phyloP scores from a whole-genome alignment of 23 tunicate genomes.

The Phallusia fumigata region DNA sequence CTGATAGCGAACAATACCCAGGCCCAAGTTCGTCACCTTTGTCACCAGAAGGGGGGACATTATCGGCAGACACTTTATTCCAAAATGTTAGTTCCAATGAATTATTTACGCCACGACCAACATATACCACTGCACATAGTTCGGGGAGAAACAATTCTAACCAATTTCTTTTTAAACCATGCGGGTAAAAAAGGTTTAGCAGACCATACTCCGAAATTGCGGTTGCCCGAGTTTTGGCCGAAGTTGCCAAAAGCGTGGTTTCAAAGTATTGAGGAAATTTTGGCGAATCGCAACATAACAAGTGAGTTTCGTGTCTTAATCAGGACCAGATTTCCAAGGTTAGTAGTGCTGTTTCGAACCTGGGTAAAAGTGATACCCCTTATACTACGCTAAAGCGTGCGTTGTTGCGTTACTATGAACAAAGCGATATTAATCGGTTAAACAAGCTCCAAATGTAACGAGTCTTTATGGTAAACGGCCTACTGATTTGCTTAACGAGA shows the following conservation, averaged over 20 bases:
- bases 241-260: slow-evolving; percentile 9
- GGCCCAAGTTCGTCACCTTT: background rate
- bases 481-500: background rate
- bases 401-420: background rate
- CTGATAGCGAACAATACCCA: background rate
- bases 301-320: background rate
- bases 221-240: background rate
- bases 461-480: background rate
- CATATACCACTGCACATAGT: too few species aligned
- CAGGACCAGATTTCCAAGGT: background rate
- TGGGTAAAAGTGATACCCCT: background rate
- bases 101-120: background rate
- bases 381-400: background rate
- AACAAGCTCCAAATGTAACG: background rate
- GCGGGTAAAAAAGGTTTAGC: background rate
- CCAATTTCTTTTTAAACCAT: background rate
- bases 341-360: background rate
- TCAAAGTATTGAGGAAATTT: background rate
- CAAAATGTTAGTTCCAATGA: background rate
- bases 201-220: background rate
- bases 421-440: background rate
- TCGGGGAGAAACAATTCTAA: too few species aligned
- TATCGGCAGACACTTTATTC: background rate
- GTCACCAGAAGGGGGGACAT: background rate
- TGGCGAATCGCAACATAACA: background rate